phyloP scores from a whole-genome alignment of 2,113 vertebrate genomes.

The Pseudorectes ferrugineus region DNA sequence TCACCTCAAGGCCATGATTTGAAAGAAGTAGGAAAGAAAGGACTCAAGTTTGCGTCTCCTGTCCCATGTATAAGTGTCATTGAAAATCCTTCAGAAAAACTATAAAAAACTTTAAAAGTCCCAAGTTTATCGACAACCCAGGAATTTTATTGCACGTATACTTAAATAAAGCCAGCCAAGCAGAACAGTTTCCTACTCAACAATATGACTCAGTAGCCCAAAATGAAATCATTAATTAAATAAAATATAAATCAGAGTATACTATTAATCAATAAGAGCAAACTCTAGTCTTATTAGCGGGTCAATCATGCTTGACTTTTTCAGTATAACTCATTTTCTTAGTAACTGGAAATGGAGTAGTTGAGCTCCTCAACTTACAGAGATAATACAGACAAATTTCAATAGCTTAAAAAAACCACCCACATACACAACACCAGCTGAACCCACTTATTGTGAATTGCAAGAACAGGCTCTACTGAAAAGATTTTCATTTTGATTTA shows the following conservation, averaged over 20 bases:
- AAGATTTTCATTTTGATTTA: background rate
- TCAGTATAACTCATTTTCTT: background rate
- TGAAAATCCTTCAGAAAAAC: background rate
- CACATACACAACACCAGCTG: background rate
- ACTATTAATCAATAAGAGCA: background rate
- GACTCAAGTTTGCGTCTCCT: background rate
- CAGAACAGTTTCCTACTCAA: background rate
- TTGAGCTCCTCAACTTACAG: background rate
- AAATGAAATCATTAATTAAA: background rate
- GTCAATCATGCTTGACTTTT: background rate
- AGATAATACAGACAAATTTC: background rate
- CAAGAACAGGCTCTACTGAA: background rate
- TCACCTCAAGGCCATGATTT: background rate
- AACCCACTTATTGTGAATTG: background rate
- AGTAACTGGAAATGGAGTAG: background rate
- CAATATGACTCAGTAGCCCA: background rate
- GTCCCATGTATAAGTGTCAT: background rate
- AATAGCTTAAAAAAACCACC: background rate
- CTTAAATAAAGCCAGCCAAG: background rate
- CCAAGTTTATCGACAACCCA: background rate
- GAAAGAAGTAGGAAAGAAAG: background rate
- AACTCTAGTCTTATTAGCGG: background rate
- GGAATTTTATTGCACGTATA: background rate
- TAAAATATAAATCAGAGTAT: background rate
- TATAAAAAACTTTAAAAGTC: background rate